Conservation (phyloP, 1,140 invertebrate species). For the Nymphalis io region DNA sequence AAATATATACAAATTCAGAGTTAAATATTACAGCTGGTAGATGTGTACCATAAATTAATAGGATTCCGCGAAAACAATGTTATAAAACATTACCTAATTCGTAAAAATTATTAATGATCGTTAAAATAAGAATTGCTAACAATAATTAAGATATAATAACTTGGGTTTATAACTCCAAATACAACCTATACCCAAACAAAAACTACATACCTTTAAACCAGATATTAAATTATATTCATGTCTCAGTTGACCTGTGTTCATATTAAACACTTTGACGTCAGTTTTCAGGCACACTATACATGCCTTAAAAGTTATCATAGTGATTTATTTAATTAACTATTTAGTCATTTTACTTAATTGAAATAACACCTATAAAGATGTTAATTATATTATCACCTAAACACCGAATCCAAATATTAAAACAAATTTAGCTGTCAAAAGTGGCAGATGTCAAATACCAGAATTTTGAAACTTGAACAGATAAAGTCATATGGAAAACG, state of each 20-base stretch:
- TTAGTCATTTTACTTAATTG: background rate
- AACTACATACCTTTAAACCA: conserved; percentile 59
- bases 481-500: no score
- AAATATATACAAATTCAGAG: background rate
- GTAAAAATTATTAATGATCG: background rate
- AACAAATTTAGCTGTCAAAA: conserved; percentile 1
- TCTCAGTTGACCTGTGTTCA: conserved; percentile 54
- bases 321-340: conserved; percentile 3
- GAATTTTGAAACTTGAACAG: background rate
- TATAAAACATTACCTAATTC: background rate
- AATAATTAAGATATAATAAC: no score
- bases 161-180: no score
- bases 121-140: no score
- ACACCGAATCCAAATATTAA: background rate
- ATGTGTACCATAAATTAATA: no score
- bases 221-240: conserved; percentile 60
- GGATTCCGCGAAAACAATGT: background rate
- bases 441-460: background rate
- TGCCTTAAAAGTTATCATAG: conserved; percentile 64
- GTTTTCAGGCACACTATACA: conserved; percentile 65
- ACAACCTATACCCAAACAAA: background rate
- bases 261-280: conserved; percentile 54
- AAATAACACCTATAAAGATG: background rate
- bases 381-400: background rate
- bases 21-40: no score